A percentile compares a stretch with the other conserved stretches of the same genome.
phyloP scores from a whole-genome alignment of 2,113 vertebrate species.

The Trematomus loennbergii region DNA sequence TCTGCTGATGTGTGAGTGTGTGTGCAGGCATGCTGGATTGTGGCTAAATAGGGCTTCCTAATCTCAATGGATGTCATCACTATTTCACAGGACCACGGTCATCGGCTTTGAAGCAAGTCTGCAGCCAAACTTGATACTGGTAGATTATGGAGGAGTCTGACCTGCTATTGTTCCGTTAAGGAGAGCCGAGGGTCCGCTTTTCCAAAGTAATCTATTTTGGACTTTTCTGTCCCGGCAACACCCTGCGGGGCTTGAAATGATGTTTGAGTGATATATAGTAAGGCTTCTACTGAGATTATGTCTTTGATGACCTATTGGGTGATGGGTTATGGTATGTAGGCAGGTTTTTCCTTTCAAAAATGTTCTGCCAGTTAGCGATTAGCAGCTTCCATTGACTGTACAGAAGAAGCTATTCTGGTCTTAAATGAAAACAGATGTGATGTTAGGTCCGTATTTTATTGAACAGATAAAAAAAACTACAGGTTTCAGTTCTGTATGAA shows the following conservation, averaged over 20 bases:
- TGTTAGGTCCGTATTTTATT: background rate
- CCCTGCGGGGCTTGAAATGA: conserved; percentile 4
- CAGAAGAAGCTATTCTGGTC: conserved; percentile 55
- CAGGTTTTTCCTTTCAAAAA: conserved; percentile 41
- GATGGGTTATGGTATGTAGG: conserved; percentile 36
- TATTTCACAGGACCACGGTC: conserved; percentile 41
- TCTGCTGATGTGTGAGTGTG: conserved; percentile 1
- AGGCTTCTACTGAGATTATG: conserved; percentile 13
- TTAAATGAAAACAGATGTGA: conserved; percentile 17
- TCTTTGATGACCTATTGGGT: conserved; percentile 13
- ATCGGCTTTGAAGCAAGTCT: conserved; percentile 42
- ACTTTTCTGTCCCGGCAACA: conserved; percentile 51
- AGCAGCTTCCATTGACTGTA: conserved; percentile 35
- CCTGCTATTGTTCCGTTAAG: conserved; percentile 63
- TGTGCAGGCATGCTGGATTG: conserved; percentile 40
- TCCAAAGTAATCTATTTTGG: conserved; percentile 72
- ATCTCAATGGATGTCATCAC: conserved; percentile 72
- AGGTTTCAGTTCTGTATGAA: background rate
- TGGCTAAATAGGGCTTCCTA: conserved; percentile 67
- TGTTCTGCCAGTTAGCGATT: conserved; percentile 48
- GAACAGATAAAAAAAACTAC: background rate
- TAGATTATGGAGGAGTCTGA: conserved; percentile 47
- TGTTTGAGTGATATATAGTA: conserved; percentile 31
- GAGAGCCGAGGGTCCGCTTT: conserved; percentile 47
- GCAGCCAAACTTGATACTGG: conserved; percentile 52